phyloP scores from a whole-genome alignment of 1,140 invertebrate species.

The Ectropis grisescens region DNA sequence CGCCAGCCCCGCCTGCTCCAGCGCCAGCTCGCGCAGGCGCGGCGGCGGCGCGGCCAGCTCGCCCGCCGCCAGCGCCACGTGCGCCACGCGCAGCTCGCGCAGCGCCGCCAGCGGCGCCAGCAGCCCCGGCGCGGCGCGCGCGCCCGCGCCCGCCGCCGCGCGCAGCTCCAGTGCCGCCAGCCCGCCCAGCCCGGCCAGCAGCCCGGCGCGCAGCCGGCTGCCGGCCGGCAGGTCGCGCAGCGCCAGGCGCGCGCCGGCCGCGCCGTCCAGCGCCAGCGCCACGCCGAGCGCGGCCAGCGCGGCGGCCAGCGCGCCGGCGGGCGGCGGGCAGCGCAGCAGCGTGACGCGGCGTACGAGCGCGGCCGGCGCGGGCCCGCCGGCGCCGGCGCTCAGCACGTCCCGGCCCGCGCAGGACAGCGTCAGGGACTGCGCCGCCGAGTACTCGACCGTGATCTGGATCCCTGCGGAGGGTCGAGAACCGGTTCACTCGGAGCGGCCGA shows the following conservation, averaged over 20 bases:
- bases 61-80: slow-evolving; percentile 2
- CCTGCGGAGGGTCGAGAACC: slow-evolving; percentile 1
- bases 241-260: background rate
- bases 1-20: background rate
- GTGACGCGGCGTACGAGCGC: slow-evolving; percentile 12
- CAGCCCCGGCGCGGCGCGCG: too few species aligned
- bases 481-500: slow-evolving; percentile 14
- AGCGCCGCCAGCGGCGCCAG: too few species aligned
- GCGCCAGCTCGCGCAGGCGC: slow-evolving; percentile 3
- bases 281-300: slow-evolving; percentile 5
- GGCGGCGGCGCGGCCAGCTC: slow-evolving; percentile 4
- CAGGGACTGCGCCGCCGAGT: slow-evolving; percentile 16
- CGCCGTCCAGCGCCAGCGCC: too few species aligned
- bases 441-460: slow-evolving; percentile 12
- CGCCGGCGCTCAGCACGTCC: background rate
- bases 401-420: slow-evolving; percentile 49
- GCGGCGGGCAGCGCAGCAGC: slow-evolving; percentile 4
- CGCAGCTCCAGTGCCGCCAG: too few species aligned
- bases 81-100: slow-evolving; percentile 1
- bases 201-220: too few species aligned
- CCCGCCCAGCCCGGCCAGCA: slow-evolving; percentile 10
- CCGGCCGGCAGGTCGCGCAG: slow-evolving; percentile 1
- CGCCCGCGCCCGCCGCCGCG: too few species aligned
- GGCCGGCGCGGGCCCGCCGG: slow-evolving; percentile 1
- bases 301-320: background rate